These are phyloP conservation scores for Oxyura jamaicensis DNA, from an alignment of 2,113 vertebrate genomes.

Conservation along the genomic window DNA sequence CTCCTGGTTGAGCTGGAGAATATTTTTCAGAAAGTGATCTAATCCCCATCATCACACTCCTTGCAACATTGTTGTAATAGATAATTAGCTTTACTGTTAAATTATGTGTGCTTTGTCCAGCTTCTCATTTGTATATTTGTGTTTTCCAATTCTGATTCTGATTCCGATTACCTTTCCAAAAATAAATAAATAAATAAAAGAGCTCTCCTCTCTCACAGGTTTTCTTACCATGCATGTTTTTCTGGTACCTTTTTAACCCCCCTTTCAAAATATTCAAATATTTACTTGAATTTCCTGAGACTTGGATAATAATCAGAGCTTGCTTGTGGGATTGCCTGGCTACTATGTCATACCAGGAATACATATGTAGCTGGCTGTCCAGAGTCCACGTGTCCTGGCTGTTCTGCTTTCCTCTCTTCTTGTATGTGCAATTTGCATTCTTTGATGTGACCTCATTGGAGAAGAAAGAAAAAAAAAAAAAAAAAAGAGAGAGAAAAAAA, in stretches of 20 bases:
- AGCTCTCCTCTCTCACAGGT: background rate
- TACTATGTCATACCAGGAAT: background rate
- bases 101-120: background rate
- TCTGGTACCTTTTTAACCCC: background rate
- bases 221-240: background rate
- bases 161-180: too few relatives aligned
- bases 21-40: slow-evolving; percentile 8
- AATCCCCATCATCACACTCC: background rate
- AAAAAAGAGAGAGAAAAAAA: background rate
- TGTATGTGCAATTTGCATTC: background rate
- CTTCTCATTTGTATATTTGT: background rate
- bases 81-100: background rate
- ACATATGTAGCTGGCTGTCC: background rate
- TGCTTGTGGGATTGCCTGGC: background rate
- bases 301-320: background rate
- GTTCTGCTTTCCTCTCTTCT: background rate
- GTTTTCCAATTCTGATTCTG: background rate
- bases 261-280: background rate
- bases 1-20: background rate
- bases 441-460: background rate
- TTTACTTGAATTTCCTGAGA: background rate
- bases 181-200: too few relatives aligned
- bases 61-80: background rate
- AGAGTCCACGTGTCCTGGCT: background rate
- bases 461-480: background rate